phyloP scores from a whole-genome alignment of 2,113 vertebrate species.

The Coryphaenoides rupestris region DNA sequence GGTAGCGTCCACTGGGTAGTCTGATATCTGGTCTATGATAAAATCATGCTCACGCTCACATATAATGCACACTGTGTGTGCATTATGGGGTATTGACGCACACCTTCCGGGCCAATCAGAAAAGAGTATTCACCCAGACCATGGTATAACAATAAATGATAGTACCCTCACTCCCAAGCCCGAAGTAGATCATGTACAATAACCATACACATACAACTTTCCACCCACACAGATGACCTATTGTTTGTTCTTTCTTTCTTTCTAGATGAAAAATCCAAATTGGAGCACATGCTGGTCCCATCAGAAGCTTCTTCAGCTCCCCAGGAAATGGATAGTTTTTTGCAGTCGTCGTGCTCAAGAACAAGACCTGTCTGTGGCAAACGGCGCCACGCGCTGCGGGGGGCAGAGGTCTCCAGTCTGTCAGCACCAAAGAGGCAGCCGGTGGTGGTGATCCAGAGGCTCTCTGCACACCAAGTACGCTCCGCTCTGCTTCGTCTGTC shows the following conservation, averaged over 20 bases:
- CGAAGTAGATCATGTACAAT: too few relatives aligned
- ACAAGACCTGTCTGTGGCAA: neutral
- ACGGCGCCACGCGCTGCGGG: neutral
- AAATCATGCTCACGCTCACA: too few relatives aligned
- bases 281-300: neutral
- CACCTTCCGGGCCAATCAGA: too few relatives aligned
- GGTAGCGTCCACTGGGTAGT: too few relatives aligned
- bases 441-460: slow-evolving; percentile 36
- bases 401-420: accelerated
- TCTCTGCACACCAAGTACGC: neutral
- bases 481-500: accelerated
- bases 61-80: too few relatives aligned
- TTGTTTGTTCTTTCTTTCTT: neutral
- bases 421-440: neutral
- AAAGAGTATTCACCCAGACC: too few relatives aligned
- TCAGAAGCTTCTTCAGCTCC: neutral
- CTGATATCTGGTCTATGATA: too few relatives aligned
- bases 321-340: too few relatives aligned
- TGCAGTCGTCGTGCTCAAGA: too few relatives aligned
- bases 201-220: too few relatives aligned
- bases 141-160: neutral
- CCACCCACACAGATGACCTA: neutral
- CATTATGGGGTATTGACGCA: too few relatives aligned
- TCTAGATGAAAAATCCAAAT: slow-evolving; percentile 21
- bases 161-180: too few relatives aligned